Evolutionary conservation across 2,797 vertebrate species (phyloP), one percentile per base, ranked within the genome.

Genomic region (Lates japonicus): DNA sequence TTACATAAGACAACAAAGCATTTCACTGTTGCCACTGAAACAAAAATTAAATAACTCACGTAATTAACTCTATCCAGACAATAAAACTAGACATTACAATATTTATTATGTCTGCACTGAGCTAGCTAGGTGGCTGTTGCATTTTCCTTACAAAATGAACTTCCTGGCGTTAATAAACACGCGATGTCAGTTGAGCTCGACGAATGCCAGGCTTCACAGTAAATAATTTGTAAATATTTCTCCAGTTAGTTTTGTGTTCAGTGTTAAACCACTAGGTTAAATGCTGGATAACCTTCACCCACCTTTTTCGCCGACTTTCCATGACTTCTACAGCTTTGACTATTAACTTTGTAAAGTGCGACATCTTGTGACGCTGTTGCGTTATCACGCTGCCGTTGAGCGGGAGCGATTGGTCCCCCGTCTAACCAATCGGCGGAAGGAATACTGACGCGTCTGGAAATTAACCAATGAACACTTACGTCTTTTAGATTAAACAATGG

Each of bases 391-490:
- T 0, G 29, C 11, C 2, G 0, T 58, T 54, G 7, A 2, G 0
- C 17, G 1, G 2, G 7, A 25, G 5, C 25, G 0, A 1, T 31
- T 13, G 1, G 5, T 6, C 12, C 13, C 25, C 2, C 0, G 20
- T 57, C 13, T 33, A 64, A 63, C 93, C 91, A 93, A 94, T 94
- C 86, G 2, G 4, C 33, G 6, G 12, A 17, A 8, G 57, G 81
- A 65, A 85, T 83, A 90, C 82, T 92, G 1, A 8, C 0, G 49
- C 3, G 62, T 42, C 11, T 1, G 0, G 0, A 2, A 0, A 13
- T 25, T 2, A 51, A 51, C 94, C 93, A 94, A 93, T 94, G 55
- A 89, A 7, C 69, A 74, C 29, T 3, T 8, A 12, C 29, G 63
- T 81, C 25, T 41, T 82, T 89, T 0, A 16, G 7, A 46, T 1